phyloP scores from a whole-genome alignment of 2,888 invertebrate genomes.

The Protonemura montana region DNA sequence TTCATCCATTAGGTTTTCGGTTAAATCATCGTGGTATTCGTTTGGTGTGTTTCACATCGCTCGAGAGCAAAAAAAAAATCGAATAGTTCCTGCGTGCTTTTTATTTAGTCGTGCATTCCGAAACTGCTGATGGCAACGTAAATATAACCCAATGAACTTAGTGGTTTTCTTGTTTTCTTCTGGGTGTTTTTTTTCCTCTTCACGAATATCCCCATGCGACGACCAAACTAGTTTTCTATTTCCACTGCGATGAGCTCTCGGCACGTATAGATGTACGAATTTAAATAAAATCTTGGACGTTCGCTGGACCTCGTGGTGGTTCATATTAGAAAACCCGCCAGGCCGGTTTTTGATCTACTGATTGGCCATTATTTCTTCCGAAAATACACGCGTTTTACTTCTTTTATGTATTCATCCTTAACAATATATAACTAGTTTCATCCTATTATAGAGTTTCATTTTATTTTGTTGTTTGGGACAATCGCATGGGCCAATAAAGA shows the following conservation, averaged over 20 bases:
- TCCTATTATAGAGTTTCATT: background rate
- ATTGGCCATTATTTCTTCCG: slow-evolving; percentile 12
- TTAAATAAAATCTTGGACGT: background rate
- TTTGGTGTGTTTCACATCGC: background rate
- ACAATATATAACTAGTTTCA: background rate
- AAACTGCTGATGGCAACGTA: background rate
- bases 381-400: slow-evolving; percentile 12
- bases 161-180: slow-evolving; percentile 3
- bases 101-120: background rate
- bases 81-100: background rate
- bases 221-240: background rate
- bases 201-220: background rate
- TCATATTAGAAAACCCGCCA: background rate
- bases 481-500: background rate
- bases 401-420: slow-evolving; percentile 12
- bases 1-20: background rate
- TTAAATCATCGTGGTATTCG: background rate
- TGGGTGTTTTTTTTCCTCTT: background rate
- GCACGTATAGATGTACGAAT: background rate
- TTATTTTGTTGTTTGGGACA: background rate
- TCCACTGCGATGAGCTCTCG: background rate
- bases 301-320: background rate
- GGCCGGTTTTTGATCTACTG: background rate
- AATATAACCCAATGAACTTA: slow-evolving; percentile 7
- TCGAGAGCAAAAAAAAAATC: background rate